Evolutionary conservation across 2,113 vertebrate genomes (phyloP).

Genomic region (Ia io): DNA sequence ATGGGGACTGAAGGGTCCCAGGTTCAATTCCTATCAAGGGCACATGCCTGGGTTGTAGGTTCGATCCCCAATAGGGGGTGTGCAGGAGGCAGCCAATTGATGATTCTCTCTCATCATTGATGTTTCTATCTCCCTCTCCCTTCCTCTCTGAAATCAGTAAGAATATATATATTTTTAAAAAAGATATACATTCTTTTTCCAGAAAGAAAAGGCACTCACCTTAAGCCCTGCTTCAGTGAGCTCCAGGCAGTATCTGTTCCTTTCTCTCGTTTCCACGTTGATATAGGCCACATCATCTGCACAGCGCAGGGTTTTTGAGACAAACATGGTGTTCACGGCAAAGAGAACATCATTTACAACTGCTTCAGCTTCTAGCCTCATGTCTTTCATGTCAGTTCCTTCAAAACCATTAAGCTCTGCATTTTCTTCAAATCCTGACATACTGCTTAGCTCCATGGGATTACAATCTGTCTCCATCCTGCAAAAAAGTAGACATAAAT

Average conservation of each 20-base stretch:
- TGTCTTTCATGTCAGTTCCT: constrained; percentile 92
- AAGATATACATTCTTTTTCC: neutral
- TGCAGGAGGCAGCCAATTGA: too few species aligned
- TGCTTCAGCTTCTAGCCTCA: constrained; percentile 95
- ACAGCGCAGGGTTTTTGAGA: constrained; percentile 90
- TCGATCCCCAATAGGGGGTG: too few species aligned
- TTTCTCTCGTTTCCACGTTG: constrained; percentile 95
- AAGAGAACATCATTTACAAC: constrained; percentile 97
- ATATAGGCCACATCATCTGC: constrained; percentile 93
- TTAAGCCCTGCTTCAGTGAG: constrained; percentile 95
- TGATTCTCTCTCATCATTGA: too few species aligned
- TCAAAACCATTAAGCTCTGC: constrained; percentile 84
- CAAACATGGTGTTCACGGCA: constrained; percentile 93
- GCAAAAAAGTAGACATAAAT: neutral
- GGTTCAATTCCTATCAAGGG: too few species aligned
- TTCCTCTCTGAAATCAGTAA: too few species aligned
- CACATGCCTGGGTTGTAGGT: too few species aligned
- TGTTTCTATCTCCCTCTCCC: too few species aligned
- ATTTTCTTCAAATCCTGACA: constrained; percentile 84
- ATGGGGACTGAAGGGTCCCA: too few species aligned
- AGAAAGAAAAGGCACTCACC: constrained; percentile 81
- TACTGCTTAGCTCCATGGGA: constrained; percentile 85
- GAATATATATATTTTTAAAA: too few species aligned
- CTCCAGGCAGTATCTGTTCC: constrained; percentile 93
- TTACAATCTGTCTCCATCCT: constrained; percentile 94